These are phyloP conservation scores for Mycalesis mineus DNA, from an alignment of 2,888 invertebrate species.

Conservation along the genomic window DNA sequence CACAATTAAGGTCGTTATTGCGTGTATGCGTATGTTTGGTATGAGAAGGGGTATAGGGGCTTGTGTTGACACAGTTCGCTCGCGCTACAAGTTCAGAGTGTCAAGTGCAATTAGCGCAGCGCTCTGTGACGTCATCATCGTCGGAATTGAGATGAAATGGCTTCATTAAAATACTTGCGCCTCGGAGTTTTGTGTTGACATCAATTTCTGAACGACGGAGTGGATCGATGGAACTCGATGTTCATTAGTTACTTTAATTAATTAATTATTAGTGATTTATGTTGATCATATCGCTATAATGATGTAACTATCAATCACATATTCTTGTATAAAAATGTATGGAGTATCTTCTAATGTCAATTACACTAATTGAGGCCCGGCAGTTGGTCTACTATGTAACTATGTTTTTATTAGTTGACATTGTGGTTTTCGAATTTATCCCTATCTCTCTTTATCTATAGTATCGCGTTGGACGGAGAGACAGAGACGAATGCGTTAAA, in stretches of 20 bases:
- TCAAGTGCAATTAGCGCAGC: conserved; percentile 37
- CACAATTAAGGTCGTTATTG: conserved; percentile 18
- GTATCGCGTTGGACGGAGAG: no score
- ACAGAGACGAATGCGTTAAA: no score
- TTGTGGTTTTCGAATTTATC: no score
- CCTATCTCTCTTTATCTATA: no score
- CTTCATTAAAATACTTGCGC: conserved; percentile 7
- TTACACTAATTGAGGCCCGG: no score
- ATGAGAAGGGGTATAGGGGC: not conserved
- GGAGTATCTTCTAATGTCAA: no score
- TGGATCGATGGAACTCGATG: not conserved
- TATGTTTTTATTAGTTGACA: no score
- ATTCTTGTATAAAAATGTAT: no score
- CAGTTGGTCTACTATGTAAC: no score
- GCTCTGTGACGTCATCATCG: conserved; percentile 16
- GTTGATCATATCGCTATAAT: no score
- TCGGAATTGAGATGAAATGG: conserved; percentile 9
- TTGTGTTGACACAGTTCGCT: conserved; percentile 34
- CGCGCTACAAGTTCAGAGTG: conserved; percentile 39
- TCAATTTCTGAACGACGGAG: not conserved
- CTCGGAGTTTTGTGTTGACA: not conserved
- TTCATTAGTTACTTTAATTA: not conserved
- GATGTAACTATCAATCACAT: no score
- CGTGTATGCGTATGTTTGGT: not conserved
- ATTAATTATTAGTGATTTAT: not conserved